These are phyloP conservation scores for Melanitta fusca DNA, from an alignment of 2,797 vertebrate species.

Conservation along the genomic window DNA sequence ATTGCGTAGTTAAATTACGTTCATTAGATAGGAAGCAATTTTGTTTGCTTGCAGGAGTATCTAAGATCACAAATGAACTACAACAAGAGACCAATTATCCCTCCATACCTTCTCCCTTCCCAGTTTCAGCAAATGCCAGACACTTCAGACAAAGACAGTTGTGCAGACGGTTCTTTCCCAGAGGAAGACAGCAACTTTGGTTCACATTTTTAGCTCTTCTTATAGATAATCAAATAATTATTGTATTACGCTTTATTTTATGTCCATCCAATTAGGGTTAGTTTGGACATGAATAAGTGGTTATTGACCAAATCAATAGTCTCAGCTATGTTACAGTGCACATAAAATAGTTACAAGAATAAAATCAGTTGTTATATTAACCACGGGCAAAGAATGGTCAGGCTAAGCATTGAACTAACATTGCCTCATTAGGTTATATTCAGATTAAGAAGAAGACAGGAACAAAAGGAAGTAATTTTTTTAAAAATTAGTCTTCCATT, in stretches of 20 bases:
- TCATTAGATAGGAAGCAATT: conserved; percentile 2
- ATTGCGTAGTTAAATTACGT: neutral
- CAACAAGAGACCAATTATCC: neutral
- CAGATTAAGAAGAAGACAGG: conserved; percentile 47
- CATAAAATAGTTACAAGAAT: conserved; percentile 43
- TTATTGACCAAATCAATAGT: conserved; percentile 68
- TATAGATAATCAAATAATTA: conserved; percentile 59
- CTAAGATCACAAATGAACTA: conserved; percentile 7
- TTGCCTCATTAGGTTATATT: conserved; percentile 52
- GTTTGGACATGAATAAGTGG: conserved; percentile 53
- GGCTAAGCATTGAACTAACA: conserved; percentile 31
- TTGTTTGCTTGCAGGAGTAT: conserved; percentile 8
- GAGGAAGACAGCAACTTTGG: neutral
- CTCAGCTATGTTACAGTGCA: conserved; percentile 28
- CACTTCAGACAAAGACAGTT: conserved; percentile 1
- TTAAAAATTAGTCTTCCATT: conserved; percentile 19
- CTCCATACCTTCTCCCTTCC: neutral
- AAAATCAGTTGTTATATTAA: conserved; percentile 46
- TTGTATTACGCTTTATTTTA: conserved; percentile 54
- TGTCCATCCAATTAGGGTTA: conserved; percentile 28
- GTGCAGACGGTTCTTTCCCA: neutral
- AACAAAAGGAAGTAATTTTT: conserved; percentile 52
- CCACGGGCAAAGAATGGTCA: conserved; percentile 21
- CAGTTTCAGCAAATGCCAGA: neutral
- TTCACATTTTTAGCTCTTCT: conserved; percentile 6